phyloP scores from a whole-genome alignment of 2,113 vertebrate genomes.

The Dromaius novaehollandiae region DNA sequence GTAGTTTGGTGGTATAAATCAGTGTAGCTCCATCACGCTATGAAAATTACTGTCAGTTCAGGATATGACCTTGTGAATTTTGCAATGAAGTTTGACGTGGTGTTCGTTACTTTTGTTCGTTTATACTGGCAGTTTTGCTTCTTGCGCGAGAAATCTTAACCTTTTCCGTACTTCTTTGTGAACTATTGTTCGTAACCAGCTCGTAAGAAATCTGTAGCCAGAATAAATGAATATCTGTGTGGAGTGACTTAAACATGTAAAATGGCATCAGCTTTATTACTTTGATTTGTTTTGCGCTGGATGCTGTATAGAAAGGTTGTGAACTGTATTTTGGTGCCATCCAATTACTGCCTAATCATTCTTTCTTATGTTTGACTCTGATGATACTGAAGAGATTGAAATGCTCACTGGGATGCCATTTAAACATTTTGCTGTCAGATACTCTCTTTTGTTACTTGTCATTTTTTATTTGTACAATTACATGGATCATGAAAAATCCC shows the following conservation, averaged over 20 bases:
- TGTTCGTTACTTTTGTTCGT: not conserved
- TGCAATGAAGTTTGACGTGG: not conserved
- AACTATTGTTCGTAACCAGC: not conserved
- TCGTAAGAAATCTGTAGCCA: constrained; percentile 18
- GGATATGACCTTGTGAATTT: constrained; percentile 3
- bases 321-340: constrained; percentile 45
- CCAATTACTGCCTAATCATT: constrained; percentile 42
- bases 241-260: not conserved
- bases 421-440: constrained; percentile 27
- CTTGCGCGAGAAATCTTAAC: not conserved
- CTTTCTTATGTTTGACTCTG: not conserved
- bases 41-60: not conserved
- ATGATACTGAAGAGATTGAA: constrained; percentile 27
- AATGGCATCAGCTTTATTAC: constrained; percentile 21
- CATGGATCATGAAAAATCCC: constrained; percentile 47
- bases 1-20: not conserved
- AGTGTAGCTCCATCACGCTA: not conserved
- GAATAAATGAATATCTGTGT: not conserved
- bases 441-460: constrained; percentile 44
- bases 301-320: not conserved
- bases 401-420: constrained; percentile 15
- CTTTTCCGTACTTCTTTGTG: not conserved
- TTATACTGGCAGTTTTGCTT: not conserved
- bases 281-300: constrained; percentile 26
- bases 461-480: constrained; percentile 64